phyloP scores from a whole-genome alignment of 2,888 invertebrate species.

The Trichopoda pennipes region DNA sequence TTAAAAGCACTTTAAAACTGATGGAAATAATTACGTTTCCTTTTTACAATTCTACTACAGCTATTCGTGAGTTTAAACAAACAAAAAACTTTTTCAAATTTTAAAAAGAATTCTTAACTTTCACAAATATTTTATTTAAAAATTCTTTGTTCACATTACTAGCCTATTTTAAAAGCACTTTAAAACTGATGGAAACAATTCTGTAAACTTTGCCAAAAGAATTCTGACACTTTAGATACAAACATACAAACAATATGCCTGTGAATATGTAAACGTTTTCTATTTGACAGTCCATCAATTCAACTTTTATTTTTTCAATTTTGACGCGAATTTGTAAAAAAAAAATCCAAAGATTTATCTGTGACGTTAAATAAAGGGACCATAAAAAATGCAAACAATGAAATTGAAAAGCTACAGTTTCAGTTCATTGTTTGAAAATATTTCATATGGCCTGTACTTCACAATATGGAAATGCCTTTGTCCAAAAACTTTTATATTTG shows the following conservation, averaged over 20 bases:
- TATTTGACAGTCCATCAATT: conserved; percentile 2
- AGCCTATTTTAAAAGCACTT: neutral
- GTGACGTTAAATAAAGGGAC: neutral
- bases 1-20: no score
- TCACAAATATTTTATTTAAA: neutral
- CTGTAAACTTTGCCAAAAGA: neutral
- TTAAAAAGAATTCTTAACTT: neutral
- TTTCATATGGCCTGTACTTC: neutral
- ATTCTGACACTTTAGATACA: neutral
- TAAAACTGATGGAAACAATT: neutral
- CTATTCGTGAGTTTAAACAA: no score
- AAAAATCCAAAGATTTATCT: neutral
- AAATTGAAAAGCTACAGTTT: neutral
- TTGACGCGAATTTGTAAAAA: neutral
- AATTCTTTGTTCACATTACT: neutral
- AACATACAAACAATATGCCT: neutral
- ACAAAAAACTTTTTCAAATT: neutral
- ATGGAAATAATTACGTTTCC: no score
- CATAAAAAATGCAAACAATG: neutral
- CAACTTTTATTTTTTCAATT: neutral
- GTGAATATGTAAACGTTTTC: neutral
- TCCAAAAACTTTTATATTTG: no score
- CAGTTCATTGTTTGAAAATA: neutral
- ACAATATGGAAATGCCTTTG: neutral
- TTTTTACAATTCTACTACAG: no score